Percentiles rank a stretch among this genome's conserved stretches.
Evolutionary conservation across 2,797 vertebrate genomes (phyloP).

Genomic region (Vespertilio murinus): DNA sequence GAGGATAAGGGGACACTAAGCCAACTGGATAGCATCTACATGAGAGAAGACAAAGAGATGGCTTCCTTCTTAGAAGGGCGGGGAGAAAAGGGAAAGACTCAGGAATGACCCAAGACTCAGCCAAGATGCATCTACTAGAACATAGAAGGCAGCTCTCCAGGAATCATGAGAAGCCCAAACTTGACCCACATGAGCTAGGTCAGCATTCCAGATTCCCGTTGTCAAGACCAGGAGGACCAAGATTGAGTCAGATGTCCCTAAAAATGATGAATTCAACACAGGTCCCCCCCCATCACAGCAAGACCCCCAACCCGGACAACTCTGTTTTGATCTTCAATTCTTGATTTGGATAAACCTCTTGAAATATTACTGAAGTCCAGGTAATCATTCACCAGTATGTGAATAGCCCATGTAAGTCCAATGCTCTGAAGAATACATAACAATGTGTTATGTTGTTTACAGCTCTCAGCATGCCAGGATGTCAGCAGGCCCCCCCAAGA

Average conservation of each 20-base stretch:
- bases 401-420: background rate
- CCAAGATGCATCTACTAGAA: background rate
- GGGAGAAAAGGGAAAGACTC: background rate
- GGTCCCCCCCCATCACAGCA: background rate
- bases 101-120: background rate
- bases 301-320: background rate
- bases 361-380: background rate
- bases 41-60: background rate
- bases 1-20: background rate
- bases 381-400: background rate
- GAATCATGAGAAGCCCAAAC: background rate
- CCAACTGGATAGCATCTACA: background rate
- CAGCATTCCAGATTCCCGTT: background rate
- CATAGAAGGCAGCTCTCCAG: background rate
- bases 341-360: slow-evolving; percentile 33
- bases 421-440: slow-evolving; percentile 2
- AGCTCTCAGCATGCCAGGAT: background rate
- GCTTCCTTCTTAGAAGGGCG: background rate
- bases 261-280: background rate
- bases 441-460: background rate
- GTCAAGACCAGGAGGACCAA: background rate
- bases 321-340: background rate
- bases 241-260: background rate
- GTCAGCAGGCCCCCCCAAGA: background rate
- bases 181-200: background rate